A percentile compares a stretch with the other conserved stretches of the same genome.
Conservation (phyloP, 2,888 invertebrate genomes). For the Eustalomyia histrio region DNA sequence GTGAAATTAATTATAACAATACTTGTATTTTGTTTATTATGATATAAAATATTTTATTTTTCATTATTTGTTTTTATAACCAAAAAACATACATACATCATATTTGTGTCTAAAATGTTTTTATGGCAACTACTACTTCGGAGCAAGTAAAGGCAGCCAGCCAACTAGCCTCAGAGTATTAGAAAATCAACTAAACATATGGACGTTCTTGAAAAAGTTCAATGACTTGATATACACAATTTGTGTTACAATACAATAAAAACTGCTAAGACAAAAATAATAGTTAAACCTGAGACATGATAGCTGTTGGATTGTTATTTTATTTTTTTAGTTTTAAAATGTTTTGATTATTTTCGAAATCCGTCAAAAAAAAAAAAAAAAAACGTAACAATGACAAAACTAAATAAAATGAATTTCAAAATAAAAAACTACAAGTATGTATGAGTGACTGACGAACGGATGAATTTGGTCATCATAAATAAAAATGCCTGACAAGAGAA, state of each 20-base stretch:
- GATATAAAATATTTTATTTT: too few species aligned
- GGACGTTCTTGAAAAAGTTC: constrained; percentile 65
- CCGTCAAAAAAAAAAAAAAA: constrained; percentile 29
- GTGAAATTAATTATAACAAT: too few species aligned
- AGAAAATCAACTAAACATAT: too few species aligned
- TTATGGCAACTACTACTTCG: too few species aligned
- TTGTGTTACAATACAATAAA: constrained; percentile 61
- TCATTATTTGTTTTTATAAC: too few species aligned
- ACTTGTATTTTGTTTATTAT: too few species aligned
- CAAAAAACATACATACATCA: too few species aligned
- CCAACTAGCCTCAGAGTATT: too few species aligned
- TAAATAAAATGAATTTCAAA: neutral
- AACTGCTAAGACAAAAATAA: constrained; percentile 56
- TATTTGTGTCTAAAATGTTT: too few species aligned
- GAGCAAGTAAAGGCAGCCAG: too few species aligned
- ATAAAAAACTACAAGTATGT: neutral
- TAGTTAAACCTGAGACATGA: constrained; percentile 13
- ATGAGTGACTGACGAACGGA: neutral
- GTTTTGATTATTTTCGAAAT: constrained; percentile 45
- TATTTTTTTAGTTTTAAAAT: neutral
- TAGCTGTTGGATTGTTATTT: constrained; percentile 4
- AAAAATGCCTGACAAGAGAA: constrained; percentile 10
- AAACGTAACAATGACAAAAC: constrained; percentile 5
- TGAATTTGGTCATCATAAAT: constrained; percentile 38
- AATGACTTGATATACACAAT: constrained; percentile 55